Evolutionary conservation across 2,113 vertebrate species (phyloP).

Genomic region (Bos indicus): DNA sequence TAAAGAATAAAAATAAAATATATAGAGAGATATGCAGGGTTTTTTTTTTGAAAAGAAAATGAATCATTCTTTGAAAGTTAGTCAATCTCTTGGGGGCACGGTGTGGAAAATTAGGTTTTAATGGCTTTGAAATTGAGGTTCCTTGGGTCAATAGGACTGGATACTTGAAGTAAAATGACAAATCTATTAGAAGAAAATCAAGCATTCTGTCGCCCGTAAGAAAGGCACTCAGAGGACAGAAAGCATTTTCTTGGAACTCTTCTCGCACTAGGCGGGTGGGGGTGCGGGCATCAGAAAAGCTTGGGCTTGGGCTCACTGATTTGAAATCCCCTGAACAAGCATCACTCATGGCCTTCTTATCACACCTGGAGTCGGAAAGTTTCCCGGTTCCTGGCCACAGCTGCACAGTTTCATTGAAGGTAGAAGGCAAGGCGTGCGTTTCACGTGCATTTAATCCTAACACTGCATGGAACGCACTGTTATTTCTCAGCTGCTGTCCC

Average conservation of each 20-base stretch:
- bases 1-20: constrained; percentile 27
- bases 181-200: constrained; percentile 73
- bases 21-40: background rate
- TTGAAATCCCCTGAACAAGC: background rate
- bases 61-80: constrained; percentile 77
- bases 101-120: constrained; percentile 80
- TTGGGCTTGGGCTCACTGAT: background rate
- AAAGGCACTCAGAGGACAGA: constrained; percentile 59
- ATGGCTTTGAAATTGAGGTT: constrained; percentile 81
- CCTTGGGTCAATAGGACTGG: constrained; percentile 76
- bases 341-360: background rate
- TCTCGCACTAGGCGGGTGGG: background rate
- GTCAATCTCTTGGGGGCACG: constrained; percentile 76
- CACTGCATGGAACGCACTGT: accelerated
- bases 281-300: background rate
- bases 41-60: constrained; percentile 52
- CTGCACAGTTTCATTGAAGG: background rate
- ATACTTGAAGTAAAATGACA: constrained; percentile 74
- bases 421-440: accelerated
- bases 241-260: background rate
- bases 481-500: background rate
- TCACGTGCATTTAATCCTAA: accelerated
- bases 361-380: background rate
- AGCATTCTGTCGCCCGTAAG: constrained; percentile 70
- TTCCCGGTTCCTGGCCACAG: background rate